Percentiles rank a stretch among this genome's conserved stretches.
Evolutionary conservation across 1,140 invertebrate genomes (phyloP).

Genomic region (Paracyclopina nana): DNA sequence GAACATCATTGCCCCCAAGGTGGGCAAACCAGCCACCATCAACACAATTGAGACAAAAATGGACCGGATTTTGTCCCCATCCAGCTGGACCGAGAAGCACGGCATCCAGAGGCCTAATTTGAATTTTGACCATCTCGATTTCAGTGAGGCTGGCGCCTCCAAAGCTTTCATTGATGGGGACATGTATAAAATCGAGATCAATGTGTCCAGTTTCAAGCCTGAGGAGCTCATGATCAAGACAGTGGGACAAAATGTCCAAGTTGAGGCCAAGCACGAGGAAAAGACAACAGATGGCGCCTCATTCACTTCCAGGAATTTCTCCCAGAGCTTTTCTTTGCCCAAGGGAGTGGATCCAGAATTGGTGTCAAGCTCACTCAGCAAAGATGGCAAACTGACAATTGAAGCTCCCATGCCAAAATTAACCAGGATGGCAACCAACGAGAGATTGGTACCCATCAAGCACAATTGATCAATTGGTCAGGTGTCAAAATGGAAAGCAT

Average conservation of each 20-base stretch:
- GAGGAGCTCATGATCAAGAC: slow-evolving; percentile 16
- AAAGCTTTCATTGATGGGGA: slow-evolving; percentile 2
- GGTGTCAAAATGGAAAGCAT: too few species aligned
- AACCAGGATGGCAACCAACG: not conserved
- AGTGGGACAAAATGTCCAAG: slow-evolving; percentile 8
- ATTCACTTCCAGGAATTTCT: not conserved
- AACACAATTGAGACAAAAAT: slow-evolving; percentile 5
- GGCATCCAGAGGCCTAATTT: too few species aligned
- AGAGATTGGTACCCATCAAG: slow-evolving; percentile 12
- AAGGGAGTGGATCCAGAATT: slow-evolving; percentile 10
- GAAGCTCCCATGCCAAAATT: slow-evolving; percentile 8
- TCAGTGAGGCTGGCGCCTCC: not conserved
- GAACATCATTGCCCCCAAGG: slow-evolving; percentile 3
- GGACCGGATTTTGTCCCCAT: slow-evolving; percentile 7
- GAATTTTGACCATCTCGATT: too few species aligned
- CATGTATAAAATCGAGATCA: slow-evolving; percentile 12
- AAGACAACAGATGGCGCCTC: slow-evolving; percentile 9
- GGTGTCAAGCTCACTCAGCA: not conserved
- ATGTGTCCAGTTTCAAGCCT: slow-evolving; percentile 9
- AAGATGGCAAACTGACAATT: slow-evolving; percentile 14
- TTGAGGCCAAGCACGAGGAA: slow-evolving; percentile 15
- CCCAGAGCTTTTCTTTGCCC: slow-evolving; percentile 10
- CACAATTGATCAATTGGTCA: not conserved
- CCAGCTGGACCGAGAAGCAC: slow-evolving; percentile 13
- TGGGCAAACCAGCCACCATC: slow-evolving; percentile 6